These are phyloP conservation scores for Rhamphomyia laevipes DNA, from an alignment of 2,888 invertebrate genomes.

Conservation along the genomic window DNA sequence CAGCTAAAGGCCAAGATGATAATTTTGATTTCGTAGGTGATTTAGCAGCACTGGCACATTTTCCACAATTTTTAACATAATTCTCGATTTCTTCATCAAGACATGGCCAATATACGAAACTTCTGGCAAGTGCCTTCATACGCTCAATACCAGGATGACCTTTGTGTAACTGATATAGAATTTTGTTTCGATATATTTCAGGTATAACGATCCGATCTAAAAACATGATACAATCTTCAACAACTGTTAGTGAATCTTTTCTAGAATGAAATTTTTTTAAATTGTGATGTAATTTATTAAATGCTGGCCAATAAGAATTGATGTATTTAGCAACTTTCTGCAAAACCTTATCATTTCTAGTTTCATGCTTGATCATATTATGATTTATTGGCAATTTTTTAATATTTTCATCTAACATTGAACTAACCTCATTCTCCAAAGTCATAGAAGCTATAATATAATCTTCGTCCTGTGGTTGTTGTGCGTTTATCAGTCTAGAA, in stretches of 20 bases:
- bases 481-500: too few species aligned
- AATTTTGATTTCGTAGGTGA: slow-evolving; percentile 15
- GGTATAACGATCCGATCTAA: slow-evolving; percentile 5
- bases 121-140: slow-evolving; percentile 20
- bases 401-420: too few species aligned
- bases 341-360: neutral
- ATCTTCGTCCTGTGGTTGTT: too few species aligned
- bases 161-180: slow-evolving; percentile 15
- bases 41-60: slow-evolving; percentile 17
- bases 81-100: slow-evolving; percentile 20
- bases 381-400: neutral
- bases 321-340: neutral
- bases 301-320: slow-evolving; percentile 3
- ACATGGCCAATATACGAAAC: slow-evolving; percentile 21
- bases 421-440: too few species aligned
- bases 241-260: slow-evolving; percentile 7
- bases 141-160: slow-evolving; percentile 20
- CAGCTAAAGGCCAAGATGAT: slow-evolving; percentile 16
- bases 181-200: slow-evolving; percentile 1
- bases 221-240: slow-evolving; percentile 6
- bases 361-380: neutral
- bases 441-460: too few species aligned
- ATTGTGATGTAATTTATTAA: neutral
- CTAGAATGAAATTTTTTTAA: slow-evolving; percentile 7
- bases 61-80: slow-evolving; percentile 13